Evolutionary conservation across 2,888 invertebrate species (phyloP).

Genomic region (Epinotia bilunana): DNA sequence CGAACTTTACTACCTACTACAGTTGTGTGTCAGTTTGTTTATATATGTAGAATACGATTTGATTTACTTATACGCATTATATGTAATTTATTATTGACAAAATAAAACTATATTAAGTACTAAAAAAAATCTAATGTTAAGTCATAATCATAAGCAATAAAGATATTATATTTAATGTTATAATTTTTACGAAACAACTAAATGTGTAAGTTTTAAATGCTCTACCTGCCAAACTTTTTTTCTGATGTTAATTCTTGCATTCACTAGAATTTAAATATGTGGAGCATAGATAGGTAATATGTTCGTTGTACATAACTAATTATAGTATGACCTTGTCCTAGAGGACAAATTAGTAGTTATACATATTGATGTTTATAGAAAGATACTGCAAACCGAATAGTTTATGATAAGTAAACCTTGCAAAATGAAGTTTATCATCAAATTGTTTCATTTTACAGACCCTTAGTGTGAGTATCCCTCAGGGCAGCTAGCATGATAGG

Average conservation of each 20-base stretch:
- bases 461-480: neutral
- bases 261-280: conserved; percentile 19
- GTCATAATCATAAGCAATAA: conserved; percentile 5
- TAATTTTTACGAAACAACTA: conserved; percentile 10
- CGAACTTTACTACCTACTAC: neutral
- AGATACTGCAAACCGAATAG: conserved; percentile 54
- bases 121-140: conserved; percentile 21
- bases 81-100: neutral
- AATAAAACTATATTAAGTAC: neutral
- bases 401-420: conserved; percentile 56
- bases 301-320: conserved; percentile 44
- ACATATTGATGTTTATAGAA: conserved; percentile 63
- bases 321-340: conserved; percentile 41
- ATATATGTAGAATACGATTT: neutral
- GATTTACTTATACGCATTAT: neutral
- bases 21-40: neutral
- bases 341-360: conserved; percentile 51
- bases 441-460: conserved; percentile 13
- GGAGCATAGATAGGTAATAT: conserved; percentile 31
- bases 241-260: conserved; percentile 7
- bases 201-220: conserved; percentile 11
- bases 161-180: conserved; percentile 12
- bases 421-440: conserved; percentile 64
- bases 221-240: conserved; percentile 27
- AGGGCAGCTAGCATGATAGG: too few species aligned